Evolutionary conservation across 2,797 vertebrate species (phyloP), one percentile per base, ranked within the genome.

Genomic region (Tamandua tetradactyla): DNA sequence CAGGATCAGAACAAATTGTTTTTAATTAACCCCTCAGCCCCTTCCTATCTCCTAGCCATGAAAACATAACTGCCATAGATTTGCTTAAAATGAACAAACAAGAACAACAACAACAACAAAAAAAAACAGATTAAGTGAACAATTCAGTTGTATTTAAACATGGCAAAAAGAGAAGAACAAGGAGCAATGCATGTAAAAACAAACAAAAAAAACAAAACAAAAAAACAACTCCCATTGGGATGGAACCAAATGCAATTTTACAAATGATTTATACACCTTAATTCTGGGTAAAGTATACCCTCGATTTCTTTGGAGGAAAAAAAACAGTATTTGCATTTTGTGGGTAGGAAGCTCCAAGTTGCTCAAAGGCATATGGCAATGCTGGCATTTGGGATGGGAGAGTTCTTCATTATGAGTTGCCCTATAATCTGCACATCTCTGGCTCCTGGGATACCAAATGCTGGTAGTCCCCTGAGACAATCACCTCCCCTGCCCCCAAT

Each of bases 1-100:
- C 92, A 92, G 86, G 47, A 89, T 92, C 78, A 97, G 93, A 97
- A 96, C 90, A n/a, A n/a, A n/a, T n/a, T n/a, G n/a, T n/a, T n/a
- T n/a, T 49, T 93, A 81, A 76, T 95, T 94, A 47, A 74, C 78
- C 69, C 52, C 57, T 76, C 49, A 23, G 10, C 22, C 93, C 57
- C 94, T 93, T 95, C 52, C 78, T 94, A 94, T 85, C 82, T 94
- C 89, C 78, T 89, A 86, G 82, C 87, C 87, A 82, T 75, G n/a
- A 94, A 89, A 94, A 55, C 95, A 74, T 62, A 95, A 93, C 37
- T 88, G 84, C 61, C 49, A 87, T 69, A 95, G 76, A 97, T 81
- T 76, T 87, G 72, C 40, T 92, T 68, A 49, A 49, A 49, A 6
- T n/a, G n/a, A 49, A 49, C 11, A 49, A 49, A 47, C 44, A 47